These are phyloP conservation scores for Pecten maximus DNA, from an alignment of 2,888 invertebrate species.

Conservation along the genomic window DNA sequence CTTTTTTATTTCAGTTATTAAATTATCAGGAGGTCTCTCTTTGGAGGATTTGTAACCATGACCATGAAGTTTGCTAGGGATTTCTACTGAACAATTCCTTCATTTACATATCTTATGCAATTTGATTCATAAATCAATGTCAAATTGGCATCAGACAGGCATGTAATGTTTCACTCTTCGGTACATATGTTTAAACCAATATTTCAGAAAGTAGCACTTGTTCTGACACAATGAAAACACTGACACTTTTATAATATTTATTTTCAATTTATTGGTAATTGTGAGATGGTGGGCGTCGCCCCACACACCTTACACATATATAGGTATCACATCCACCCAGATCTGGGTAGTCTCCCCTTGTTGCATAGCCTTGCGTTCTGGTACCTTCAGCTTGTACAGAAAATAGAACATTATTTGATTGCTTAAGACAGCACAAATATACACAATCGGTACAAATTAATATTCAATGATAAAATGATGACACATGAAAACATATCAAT, in stretches of 20 bases:
- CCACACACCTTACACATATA: neutral
- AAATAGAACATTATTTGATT: conserved; percentile 27
- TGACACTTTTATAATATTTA: neutral
- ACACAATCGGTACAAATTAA: neutral
- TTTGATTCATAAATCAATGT: no score
- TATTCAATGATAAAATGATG: neutral
- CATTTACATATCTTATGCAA: no score
- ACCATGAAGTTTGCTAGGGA: no score
- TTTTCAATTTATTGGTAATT: conserved; percentile 5
- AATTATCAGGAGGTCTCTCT: no score
- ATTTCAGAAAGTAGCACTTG: no score
- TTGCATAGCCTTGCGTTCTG: conserved; percentile 28
- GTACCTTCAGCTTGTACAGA: neutral
- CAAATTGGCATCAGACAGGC: no score
- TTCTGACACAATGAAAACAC: neutral
- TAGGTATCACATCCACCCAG: neutral
- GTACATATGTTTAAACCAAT: no score
- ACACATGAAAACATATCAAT: neutral
- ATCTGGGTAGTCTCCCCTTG: neutral
- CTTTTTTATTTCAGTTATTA: no score
- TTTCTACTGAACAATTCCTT: no score
- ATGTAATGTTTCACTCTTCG: no score
- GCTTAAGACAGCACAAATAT: neutral
- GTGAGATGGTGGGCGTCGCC: neutral
- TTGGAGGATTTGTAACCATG: no score